Conservation (phyloP, 1,140 invertebrate genomes). For the Pygmarrhopalites habei region DNA sequence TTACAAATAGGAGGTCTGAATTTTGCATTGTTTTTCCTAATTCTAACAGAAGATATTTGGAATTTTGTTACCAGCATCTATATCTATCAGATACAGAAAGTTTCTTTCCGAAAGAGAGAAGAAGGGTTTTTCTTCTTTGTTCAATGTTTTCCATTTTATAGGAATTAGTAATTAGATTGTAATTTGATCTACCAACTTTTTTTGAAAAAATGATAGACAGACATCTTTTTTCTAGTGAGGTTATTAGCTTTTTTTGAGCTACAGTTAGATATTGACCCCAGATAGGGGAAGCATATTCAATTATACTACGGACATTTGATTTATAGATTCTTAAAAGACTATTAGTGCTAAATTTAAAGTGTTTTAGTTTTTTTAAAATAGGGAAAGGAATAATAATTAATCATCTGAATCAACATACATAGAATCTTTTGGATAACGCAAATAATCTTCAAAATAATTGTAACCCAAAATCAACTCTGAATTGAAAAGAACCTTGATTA, state of each 20-base stretch:
- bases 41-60: too few species aligned
- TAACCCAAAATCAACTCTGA: too few species aligned
- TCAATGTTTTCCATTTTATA: background rate
- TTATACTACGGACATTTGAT: background rate
- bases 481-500: too few species aligned
- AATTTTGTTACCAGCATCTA: too few species aligned
- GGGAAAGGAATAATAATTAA: background rate
- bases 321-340: background rate
- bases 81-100: too few species aligned
- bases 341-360: background rate
- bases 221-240: background rate
- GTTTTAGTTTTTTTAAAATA: constrained; percentile 6
- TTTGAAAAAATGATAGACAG: background rate
- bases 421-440: too few species aligned
- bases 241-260: background rate
- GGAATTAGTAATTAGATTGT: background rate
- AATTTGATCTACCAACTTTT: background rate
- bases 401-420: background rate
- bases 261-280: background rate
- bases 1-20: too few species aligned
- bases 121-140: too few species aligned
- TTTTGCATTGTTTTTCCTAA: too few species aligned
- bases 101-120: too few species aligned
- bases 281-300: background rate
- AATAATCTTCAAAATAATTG: too few species aligned